Conservation (phyloP, 2,113 vertebrate species). For the Delphinus delphis region DNA sequence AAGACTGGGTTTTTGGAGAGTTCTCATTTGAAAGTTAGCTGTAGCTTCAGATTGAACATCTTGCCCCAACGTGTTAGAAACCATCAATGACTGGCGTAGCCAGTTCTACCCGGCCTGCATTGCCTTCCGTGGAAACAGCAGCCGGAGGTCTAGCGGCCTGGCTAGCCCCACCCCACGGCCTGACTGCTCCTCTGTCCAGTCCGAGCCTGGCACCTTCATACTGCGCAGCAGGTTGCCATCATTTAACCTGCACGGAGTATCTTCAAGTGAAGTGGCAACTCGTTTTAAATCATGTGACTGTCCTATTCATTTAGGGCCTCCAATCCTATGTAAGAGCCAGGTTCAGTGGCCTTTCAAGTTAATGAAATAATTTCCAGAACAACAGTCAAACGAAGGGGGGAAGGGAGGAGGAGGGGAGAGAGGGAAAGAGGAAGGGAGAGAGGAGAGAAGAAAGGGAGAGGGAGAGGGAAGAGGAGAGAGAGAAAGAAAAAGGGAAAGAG, state of each 20-base stretch:
- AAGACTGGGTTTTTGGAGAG: not conserved
- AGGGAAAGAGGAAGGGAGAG: not conserved
- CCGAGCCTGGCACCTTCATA: too few relatives aligned
- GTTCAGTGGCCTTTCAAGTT: not conserved
- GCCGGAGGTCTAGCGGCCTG: not conserved
- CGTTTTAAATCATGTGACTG: not conserved
- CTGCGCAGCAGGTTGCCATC: not conserved
- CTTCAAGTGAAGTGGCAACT: not conserved
- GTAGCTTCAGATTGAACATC: not conserved
- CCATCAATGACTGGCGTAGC: not conserved
- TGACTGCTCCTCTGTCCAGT: not conserved
- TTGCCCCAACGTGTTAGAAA: slow-evolving; percentile 6
- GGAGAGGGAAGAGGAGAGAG: rapidly evolving
- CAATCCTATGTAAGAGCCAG: not conserved
- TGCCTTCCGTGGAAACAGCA: not conserved
- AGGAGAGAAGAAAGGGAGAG: too few relatives aligned
- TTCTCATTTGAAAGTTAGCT: not conserved
- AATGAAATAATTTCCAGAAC: not conserved
- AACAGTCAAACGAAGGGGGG: not conserved
- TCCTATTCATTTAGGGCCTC: not conserved
- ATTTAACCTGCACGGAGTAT: not conserved
- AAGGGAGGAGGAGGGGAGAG: not conserved
- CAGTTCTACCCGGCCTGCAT: not conserved
- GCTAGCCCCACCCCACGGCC: not conserved
- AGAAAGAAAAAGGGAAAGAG: rapidly evolving